These are phyloP conservation scores for Acronicta leporina DNA, from an alignment of 2,888 invertebrate genomes.

Conservation along the genomic window DNA sequence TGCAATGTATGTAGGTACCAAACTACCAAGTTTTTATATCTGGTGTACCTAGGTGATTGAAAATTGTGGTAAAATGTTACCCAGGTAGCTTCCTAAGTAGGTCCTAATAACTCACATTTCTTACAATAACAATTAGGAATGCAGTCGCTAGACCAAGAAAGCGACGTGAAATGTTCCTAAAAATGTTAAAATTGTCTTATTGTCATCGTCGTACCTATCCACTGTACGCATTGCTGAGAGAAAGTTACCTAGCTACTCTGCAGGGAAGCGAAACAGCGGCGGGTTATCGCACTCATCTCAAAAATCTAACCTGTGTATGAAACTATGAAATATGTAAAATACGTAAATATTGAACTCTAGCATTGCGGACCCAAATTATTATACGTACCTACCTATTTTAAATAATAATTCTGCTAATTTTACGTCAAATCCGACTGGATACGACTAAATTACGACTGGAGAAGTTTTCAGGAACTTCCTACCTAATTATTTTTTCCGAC, in stretches of 20 bases:
- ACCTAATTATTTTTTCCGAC: too few relatives aligned
- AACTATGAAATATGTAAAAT: constrained; percentile 28
- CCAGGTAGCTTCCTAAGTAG: too few relatives aligned
- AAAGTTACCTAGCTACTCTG: constrained; percentile 41
- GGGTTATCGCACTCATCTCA: constrained; percentile 38
- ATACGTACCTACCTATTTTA: too few relatives aligned
- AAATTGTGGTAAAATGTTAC: too few relatives aligned
- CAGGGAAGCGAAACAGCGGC: constrained; percentile 28
- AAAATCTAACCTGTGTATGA: constrained; percentile 40
- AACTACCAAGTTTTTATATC: too few relatives aligned
- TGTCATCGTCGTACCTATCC: constrained; percentile 36
- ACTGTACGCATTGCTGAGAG: constrained; percentile 35
- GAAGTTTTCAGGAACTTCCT: too few relatives aligned
- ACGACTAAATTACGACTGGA: too few relatives aligned
- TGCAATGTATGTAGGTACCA: too few relatives aligned
- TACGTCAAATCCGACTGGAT: too few relatives aligned
- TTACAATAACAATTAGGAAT: constrained; percentile 1
- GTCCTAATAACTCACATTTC: constrained; percentile 9
- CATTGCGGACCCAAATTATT: too few relatives aligned
- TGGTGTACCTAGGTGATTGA: too few relatives aligned
- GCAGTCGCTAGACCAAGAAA: constrained; percentile 21
- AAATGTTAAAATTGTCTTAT: constrained; percentile 43
- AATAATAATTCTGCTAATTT: too few relatives aligned
- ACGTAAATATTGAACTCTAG: constrained; percentile 16
- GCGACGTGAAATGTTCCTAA: constrained; percentile 25